Conservation (phyloP, 2,113 vertebrate genomes). For the Paradisaea rubra region DNA sequence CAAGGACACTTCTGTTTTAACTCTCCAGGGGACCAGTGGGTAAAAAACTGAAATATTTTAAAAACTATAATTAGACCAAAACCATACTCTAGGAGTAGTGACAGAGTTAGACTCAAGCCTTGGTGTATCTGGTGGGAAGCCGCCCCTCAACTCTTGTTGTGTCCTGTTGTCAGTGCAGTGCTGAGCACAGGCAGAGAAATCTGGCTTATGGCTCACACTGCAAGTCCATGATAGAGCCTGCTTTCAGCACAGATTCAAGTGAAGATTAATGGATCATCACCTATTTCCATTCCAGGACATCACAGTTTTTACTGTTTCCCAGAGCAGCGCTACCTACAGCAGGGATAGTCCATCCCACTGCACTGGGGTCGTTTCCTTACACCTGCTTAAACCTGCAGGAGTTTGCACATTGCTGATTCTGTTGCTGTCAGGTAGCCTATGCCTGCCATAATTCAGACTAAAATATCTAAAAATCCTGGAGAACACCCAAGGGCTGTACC, state of each 20-base stretch:
- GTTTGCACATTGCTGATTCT: background rate
- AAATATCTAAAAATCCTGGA: background rate
- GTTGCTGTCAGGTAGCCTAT: background rate
- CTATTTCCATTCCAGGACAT: background rate
- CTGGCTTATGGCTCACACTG: background rate
- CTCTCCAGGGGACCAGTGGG: background rate
- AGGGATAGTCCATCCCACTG: background rate
- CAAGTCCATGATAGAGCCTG: background rate
- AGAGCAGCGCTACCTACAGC: background rate
- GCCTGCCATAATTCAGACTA: background rate
- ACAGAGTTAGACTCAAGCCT: background rate
- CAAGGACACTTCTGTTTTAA: background rate
- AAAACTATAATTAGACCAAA: background rate
- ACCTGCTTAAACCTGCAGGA: background rate
- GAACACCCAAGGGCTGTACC: background rate
- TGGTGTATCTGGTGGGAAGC: background rate
- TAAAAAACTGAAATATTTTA: background rate
- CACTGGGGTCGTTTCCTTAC: background rate
- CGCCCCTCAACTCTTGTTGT: background rate
- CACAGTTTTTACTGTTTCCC: background rate
- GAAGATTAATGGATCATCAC: background rate
- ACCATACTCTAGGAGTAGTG: background rate
- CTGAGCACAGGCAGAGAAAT: background rate
- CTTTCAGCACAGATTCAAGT: background rate
- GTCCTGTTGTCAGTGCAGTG: background rate